Evolutionary conservation across 2,113 vertebrate genomes (phyloP).

Genomic region (Ploceus nigricollis): DNA sequence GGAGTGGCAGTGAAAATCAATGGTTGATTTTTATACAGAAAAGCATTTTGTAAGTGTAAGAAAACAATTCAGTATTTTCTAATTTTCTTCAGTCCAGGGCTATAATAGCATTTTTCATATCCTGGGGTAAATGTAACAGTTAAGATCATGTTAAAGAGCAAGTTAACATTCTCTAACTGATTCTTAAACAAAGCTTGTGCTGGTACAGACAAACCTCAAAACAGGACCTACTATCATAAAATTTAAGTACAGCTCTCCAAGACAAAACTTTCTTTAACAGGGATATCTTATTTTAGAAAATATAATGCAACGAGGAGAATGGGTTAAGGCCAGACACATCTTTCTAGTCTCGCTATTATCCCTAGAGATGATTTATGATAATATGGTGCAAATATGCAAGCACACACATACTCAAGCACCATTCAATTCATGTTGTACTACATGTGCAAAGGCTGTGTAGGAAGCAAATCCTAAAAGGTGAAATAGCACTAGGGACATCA

Average conservation of each 20-base stretch:
- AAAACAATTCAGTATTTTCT: not conserved
- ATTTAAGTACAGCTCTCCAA: not conserved
- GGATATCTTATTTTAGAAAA: not conserved
- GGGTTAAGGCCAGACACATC: not conserved
- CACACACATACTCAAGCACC: not conserved
- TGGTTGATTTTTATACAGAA: not conserved
- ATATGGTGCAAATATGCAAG: not conserved
- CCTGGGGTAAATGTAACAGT: not conserved
- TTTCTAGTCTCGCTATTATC: not conserved
- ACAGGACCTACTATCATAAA: not conserved
- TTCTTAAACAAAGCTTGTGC: not conserved
- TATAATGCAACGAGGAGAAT: not conserved
- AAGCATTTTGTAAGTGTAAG: not conserved
- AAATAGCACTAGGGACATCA: not conserved
- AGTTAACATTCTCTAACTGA: not conserved
- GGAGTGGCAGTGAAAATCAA: not conserved
- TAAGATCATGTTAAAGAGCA: not conserved
- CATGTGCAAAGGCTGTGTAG: rapidly evolving
- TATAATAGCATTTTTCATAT: not conserved
- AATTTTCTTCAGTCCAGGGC: not conserved
- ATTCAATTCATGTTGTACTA: not conserved
- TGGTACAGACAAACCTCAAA: not conserved
- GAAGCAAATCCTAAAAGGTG: not conserved
- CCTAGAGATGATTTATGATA: not conserved
- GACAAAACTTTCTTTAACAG: not conserved